Base-by-base conservation (phyloP, 2,113 vertebrate genomes). In the Corvus moneduloides region DNA sequence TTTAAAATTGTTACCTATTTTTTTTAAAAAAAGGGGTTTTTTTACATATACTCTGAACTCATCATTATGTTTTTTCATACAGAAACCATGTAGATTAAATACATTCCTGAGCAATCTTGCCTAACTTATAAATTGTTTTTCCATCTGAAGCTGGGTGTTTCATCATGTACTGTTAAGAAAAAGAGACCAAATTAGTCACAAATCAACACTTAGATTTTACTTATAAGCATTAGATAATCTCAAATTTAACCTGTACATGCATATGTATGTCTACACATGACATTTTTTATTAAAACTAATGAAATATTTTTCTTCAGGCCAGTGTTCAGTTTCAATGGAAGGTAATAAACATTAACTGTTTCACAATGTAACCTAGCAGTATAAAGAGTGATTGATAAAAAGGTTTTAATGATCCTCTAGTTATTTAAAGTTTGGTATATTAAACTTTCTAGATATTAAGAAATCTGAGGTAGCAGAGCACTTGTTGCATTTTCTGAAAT, bases 61-160 rank as follows among this genome's bases (percentile, higher is more conserved):
- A 48, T 52, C 1, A 13, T 49, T 66, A 5, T 4, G 44, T 41
- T 77, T 83, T 48, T 86, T 80, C 72, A 72, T 24, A 67, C 22
- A 74, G 61, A 23, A 48, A 35, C 41, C 7, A 6, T 66, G 79
- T 12, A 80, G 35, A 82, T 64, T 30, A 64, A 85, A 82, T 82
- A 73, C 35, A 62, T n/a, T 80, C 43, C 48, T 74, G 30, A 88
- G 28, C 32, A 51, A 46, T 73, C 58, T 44, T 58, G 69, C 6
- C 1, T 37, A 58, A 79, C 5, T 95, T 89, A 98, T 84, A 98
- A 92, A 61, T 93, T 97, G 92, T 90, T 97, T 91, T 71, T 97
- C 97, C 96, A 97, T 69, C 71, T 96, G 68, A 95, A 26, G 55
- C 1, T 92, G 51, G 94, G 82, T 44, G 93, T 81, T 6, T 58